Percentiles rank a stretch among this genome's conserved stretches.
Evolutionary conservation across 2,888 invertebrate genomes (phyloP).

Genomic region (Malacosoma neustria): DNA sequence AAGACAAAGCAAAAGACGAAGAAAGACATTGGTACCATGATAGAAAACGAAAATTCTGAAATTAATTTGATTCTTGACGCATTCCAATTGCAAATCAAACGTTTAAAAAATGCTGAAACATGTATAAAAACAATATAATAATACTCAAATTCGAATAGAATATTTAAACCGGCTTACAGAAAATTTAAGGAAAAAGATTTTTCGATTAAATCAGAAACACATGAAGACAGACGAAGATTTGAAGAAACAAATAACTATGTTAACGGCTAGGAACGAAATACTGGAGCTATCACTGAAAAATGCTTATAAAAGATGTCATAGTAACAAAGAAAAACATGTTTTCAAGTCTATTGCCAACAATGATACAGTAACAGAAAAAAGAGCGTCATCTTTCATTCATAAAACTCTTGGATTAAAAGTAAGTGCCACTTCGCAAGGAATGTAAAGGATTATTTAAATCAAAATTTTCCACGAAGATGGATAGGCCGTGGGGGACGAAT

Average conservation of each 20-base stretch:
- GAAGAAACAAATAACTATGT: conserved; percentile 1
- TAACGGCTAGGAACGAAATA: conserved; percentile 4
- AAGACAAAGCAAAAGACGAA: conserved; percentile 5
- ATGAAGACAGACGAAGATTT: conserved; percentile 4
- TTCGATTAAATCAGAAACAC: conserved; percentile 2
- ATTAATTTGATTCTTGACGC: background rate
- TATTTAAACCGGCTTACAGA: background rate
- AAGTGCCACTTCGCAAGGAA: no score
- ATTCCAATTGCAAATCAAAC: background rate
- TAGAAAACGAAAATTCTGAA: conserved; percentile 3
- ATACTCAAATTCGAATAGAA: background rate
- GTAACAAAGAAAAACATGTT: conserved; percentile 4
- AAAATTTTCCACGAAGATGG: no score
- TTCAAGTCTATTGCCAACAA: conserved; percentile 2
- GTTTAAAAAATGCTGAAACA: background rate
- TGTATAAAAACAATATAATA: background rate
- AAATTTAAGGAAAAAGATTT: conserved; percentile 1
- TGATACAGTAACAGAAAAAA: conserved; percentile 2
- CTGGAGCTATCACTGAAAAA: conserved; percentile 2
- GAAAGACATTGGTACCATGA: conserved; percentile 1
- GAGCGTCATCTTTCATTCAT: conserved; percentile 1
- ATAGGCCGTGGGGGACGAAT: no score
- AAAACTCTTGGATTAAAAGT: conserved; percentile 3
- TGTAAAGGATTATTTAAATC: no score
- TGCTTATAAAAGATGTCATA: conserved; percentile 2